Conservation (phyloP, 2,888 invertebrate genomes). For the Melanotus villosus region DNA sequence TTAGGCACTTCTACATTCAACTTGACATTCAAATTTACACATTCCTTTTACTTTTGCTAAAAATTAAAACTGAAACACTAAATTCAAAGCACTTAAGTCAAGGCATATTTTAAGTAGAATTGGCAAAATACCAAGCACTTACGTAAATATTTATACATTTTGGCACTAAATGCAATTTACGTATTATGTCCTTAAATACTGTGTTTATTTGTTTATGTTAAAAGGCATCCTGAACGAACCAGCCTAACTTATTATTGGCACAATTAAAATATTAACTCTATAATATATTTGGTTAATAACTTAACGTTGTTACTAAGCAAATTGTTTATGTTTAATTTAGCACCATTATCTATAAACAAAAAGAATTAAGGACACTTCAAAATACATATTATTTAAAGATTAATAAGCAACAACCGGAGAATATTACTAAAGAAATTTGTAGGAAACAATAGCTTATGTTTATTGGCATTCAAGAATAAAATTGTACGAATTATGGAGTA, state of each 20-base stretch:
- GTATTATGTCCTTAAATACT: conserved; percentile 33
- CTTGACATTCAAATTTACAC: background rate
- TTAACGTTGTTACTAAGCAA: conserved; percentile 47
- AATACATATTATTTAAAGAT: conserved; percentile 23
- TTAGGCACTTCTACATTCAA: conserved; percentile 37
- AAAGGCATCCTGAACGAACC: conserved; percentile 29
- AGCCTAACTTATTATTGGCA: conserved; percentile 59
- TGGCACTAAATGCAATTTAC: conserved; percentile 42
- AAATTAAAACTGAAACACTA: background rate
- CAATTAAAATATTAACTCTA: conserved; percentile 46
- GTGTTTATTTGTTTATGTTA: conserved; percentile 15
- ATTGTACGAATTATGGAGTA: no score
- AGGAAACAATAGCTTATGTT: conserved; percentile 1
- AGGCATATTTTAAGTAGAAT: conserved; percentile 11
- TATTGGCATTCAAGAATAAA: no score
- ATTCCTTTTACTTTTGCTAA: background rate
- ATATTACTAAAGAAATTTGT: background rate
- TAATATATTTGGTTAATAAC: conserved; percentile 57
- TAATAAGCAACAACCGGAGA: conserved; percentile 11
- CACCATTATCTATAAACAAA: conserved; percentile 38
- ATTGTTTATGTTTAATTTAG: conserved; percentile 36
- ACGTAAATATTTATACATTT: conserved; percentile 11
- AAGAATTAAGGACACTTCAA: conserved; percentile 48
- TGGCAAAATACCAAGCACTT: conserved; percentile 28
- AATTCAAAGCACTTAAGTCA: conserved; percentile 8